Base-by-base conservation (phyloP, 2,797 vertebrate species). In the Crypturellus tataupa region DNA sequence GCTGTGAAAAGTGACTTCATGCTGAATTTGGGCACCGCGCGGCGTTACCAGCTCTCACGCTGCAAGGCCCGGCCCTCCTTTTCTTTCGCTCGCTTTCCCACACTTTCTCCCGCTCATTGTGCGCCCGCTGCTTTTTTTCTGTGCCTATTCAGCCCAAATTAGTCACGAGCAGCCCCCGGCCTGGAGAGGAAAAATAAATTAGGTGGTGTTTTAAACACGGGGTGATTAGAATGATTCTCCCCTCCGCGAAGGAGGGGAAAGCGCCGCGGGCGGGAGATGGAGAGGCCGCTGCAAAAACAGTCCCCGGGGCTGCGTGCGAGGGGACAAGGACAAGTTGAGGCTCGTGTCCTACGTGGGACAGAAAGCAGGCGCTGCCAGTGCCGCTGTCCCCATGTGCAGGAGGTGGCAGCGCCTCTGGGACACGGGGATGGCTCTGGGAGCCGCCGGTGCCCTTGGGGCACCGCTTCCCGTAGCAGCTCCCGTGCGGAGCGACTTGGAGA, bases 131-230 rank as follows among this genome's bases (percentile, higher is more conserved):
- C 92, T 96, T 96, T 95, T 88, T 94, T 94, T 95, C 92, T 94
- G 71, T 86, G 70, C 81, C 96, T 93, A 96, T 97, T 97, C 96
- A 97, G 81, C 90, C 93, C 96, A 96, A 97, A 97, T 97, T 97
- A 97, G 97, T 96, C 96, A 97, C 95, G 94, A 97, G 95, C 85
- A 81, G 94, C 95, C 85, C 96, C 94, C 90, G 68, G 96, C 95
- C 84, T n/a, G 64, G 75, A 59, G 93, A 95, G 95, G 89, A 95
- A 94, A 97, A 97, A 97, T 96, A 96, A 97, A 95, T 96, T 92
- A 97, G 97, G 97, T 89, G 94, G 88, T 71, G 95, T 80, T 96
- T 82, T 85, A 89, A 84, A 73, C 84, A 29, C 60, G 33, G 86
- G 5, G 87, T 5, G 80, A 23, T 65, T 29, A 79, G 90, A 73